Percentiles rank a stretch among this genome's conserved stretches.
phyloP scores from a whole-genome alignment of 2,797 vertebrate species.

The Anabacerthia variegaticeps region DNA sequence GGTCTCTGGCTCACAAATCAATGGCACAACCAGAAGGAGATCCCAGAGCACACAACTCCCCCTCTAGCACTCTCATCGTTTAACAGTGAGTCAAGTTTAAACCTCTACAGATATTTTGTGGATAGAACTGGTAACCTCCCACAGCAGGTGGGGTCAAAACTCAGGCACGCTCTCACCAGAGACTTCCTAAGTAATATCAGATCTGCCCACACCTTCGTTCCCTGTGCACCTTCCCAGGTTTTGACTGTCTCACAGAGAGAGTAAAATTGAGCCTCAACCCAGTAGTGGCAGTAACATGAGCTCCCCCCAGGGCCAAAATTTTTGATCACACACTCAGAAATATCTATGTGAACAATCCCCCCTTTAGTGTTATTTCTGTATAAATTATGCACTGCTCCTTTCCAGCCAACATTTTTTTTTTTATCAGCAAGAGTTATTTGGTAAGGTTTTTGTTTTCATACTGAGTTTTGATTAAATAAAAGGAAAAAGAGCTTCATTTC shows the following conservation, averaged over 20 bases:
- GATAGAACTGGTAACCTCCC: not conserved
- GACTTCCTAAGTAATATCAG: slow-evolving; percentile 42
- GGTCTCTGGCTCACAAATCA: slow-evolving; percentile 18
- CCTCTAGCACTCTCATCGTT: not conserved
- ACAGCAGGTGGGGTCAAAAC: slow-evolving; percentile 50
- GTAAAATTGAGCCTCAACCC: slow-evolving; percentile 51
- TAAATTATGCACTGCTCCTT: slow-evolving; percentile 36
- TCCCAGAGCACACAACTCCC: not conserved
- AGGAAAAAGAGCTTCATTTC: slow-evolving; percentile 45
- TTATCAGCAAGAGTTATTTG: slow-evolving; percentile 42
- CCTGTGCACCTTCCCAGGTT: slow-evolving; percentile 39
- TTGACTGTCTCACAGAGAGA: slow-evolving; percentile 46
- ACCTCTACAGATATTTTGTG: slow-evolving; percentile 26
- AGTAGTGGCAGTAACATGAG: slow-evolving; percentile 56
- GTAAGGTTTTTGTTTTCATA: slow-evolving; percentile 64
- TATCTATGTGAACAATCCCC: slow-evolving; percentile 40
- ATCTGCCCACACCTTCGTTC: slow-evolving; percentile 42
- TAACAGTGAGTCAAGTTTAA: slow-evolving; percentile 25
- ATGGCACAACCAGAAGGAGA: slow-evolving; percentile 21
- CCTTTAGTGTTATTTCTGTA: slow-evolving; percentile 56
- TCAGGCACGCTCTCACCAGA: slow-evolving; percentile 27
- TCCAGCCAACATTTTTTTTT: slow-evolving; percentile 31
- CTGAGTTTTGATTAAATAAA: slow-evolving; percentile 62
- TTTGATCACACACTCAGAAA: slow-evolving; percentile 55
- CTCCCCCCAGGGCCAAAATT: slow-evolving; percentile 7